Evolutionary conservation across 2,888 invertebrate genomes (phyloP), one percentile per base, ranked within the genome.

Genomic region (Oeneis ivallda): DNA sequence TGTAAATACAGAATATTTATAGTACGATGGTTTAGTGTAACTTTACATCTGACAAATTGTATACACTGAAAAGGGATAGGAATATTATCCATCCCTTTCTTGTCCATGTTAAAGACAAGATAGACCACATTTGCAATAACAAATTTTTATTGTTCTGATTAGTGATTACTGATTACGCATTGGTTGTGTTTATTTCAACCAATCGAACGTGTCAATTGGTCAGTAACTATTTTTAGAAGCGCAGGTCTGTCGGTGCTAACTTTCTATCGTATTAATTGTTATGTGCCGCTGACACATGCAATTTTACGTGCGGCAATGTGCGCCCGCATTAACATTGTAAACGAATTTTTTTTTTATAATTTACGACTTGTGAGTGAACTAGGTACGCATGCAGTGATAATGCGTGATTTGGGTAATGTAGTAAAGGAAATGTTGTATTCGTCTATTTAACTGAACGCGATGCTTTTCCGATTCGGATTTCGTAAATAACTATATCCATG

Each of bases 211-310:
- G 87, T 82, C 83, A 81, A 87, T 85, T 78, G 77, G 76, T 81
- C 78, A 49, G 6, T 77, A 79, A 79, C 89, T 89, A 85, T 89
- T 85, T 87, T 70, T 78, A 78, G 82, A 79, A 81, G 80, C 79
- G 84, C 83, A 81, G 81, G 82, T 78, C 77, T 79, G 80, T 77
- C 75, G 80, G 79, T 85, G 85, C 79, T 88, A 85, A 85, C 91
- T 92, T 90, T 91, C 91, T 91, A 90, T 79, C 74, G 83, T 86
- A 88, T 90, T 91, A 89, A 91, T 91, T 90, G 87, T 89, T 88
- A 90, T 89, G 90, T 87, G 84, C 83, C 83, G 74, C 74, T 74
- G 76, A 75, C 83, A 76, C 92, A 91, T 90, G 92, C 92, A 92
- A 92, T 88, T 90, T 88, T 90, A 92, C 92, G 92, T 92, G 92